Evolutionary conservation across 2,797 vertebrate species (phyloP), one percentile per base, ranked within the genome.

Genomic region (Gymnoscopelus microlampas): DNA sequence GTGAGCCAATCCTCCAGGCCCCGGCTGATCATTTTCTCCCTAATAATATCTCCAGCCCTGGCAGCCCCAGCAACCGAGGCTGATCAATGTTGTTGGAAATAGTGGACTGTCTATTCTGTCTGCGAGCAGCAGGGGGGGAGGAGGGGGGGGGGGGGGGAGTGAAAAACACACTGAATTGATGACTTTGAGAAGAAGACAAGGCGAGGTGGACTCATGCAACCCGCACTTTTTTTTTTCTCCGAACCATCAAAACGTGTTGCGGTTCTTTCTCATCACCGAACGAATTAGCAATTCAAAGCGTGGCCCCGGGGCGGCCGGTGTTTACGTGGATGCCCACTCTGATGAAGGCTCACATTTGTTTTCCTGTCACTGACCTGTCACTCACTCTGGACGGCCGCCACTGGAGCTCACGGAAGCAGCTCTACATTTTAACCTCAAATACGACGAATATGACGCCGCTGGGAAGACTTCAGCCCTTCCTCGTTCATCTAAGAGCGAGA

Each of bases 331-430:
- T 87, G 93, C 89, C 89, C 81, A 56, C 77, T 85, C 80, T 78
- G 84, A 92, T 92, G 90, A 93, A 93, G 88, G 87, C 87, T 83
- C 87, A 79, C 92, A 93, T 94, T 94, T 94, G 92, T 92, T 92
- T 44, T 92, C 88, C 90, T 89, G 92, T 93, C 90, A 90, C 85
- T 73, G 83, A 81, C 79, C 87, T 87, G 93, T 92, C 92, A 92
- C 71, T 93, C 91, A 92, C 72, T 80, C 62, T 50, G 39, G 39
- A 44, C 39, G 39, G 39, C 10, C 39, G 69, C 84, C 76, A 78
- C 87, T 85, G 84, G 49, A 74, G 85, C 82, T 63, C 19, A 71
- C 47, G 14, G 2, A 82, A 82, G 85, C 85, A 72, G 51, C 56
- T 24, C 71, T 66, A 29, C 63, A 63, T 87, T 89, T 85, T 62